Evolutionary conservation across 2,888 invertebrate species (phyloP).

Genomic region (Macaria notata): DNA sequence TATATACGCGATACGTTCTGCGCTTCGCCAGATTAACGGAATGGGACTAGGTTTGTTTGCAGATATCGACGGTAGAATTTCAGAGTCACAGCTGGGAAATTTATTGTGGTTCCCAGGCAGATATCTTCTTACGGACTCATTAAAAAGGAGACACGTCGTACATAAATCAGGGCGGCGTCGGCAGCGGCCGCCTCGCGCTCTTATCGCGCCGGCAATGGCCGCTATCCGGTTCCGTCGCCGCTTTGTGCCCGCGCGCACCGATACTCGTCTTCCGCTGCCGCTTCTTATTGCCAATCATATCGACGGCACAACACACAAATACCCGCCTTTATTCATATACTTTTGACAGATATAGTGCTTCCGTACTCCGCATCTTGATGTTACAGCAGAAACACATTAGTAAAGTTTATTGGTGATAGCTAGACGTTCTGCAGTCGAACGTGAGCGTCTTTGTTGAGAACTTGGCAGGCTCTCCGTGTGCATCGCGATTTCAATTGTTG

Average conservation of each 20-base stretch:
- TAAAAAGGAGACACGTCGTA: conserved; percentile 81
- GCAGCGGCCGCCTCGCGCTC: conserved; percentile 52
- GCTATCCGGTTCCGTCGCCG: conserved; percentile 79
- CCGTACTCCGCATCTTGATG: conserved; percentile 38
- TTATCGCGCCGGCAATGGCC: conserved; percentile 80
- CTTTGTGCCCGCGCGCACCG: conserved; percentile 57
- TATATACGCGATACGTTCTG: conserved; percentile 74
- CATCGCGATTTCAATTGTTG: conserved; percentile 34
- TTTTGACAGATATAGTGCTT: no score
- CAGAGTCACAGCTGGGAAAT: conserved; percentile 71
- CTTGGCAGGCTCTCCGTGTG: conserved; percentile 32
- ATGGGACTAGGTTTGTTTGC: conserved; percentile 69
- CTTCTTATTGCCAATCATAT: no score
- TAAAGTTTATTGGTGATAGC: conserved; percentile 11
- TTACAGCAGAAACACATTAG: conserved; percentile 19
- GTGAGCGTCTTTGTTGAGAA: conserved; percentile 31
- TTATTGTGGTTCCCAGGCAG: conserved; percentile 75
- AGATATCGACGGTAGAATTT: conserved; percentile 79
- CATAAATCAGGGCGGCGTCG: conserved; percentile 76
- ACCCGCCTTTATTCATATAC: no score
- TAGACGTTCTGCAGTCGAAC: conserved; percentile 24
- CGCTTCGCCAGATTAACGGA: conserved; percentile 74
- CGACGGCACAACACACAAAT: no score
- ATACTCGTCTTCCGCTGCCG: conserved; percentile 46
- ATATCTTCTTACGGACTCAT: conserved; percentile 82